These are phyloP conservation scores for Cynocephalus volans DNA, from an alignment of 2,113 vertebrate genomes.

Conservation along the genomic window DNA sequence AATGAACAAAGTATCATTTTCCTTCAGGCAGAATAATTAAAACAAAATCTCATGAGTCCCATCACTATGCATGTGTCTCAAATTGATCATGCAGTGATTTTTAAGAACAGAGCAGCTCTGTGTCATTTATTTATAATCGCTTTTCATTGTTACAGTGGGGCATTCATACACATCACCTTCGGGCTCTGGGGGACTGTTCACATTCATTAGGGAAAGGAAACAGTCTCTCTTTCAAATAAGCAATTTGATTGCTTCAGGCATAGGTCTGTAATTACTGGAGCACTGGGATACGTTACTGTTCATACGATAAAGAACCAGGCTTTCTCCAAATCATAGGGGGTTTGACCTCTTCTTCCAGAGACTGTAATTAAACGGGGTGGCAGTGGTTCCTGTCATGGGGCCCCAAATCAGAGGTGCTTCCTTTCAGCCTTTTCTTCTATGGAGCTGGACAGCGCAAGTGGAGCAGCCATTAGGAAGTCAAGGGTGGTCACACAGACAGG, in stretches of 20 bases:
- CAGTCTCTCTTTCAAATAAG: conserved; percentile 76
- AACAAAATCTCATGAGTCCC: conserved; percentile 73
- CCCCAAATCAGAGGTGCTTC: background rate
- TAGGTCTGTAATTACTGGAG: conserved; percentile 70
- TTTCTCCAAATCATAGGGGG: conserved; percentile 41
- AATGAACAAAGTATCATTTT: conserved; percentile 68
- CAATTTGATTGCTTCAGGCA: conserved; percentile 77
- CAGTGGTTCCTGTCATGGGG: background rate
- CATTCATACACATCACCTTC: conserved; percentile 76
- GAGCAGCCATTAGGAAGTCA: background rate
- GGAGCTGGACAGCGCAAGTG: background rate
- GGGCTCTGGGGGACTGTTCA: conserved; percentile 64
- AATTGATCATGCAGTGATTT: conserved; percentile 77
- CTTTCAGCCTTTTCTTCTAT: background rate
- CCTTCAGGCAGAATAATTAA: conserved; percentile 80
- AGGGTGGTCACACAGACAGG: background rate
- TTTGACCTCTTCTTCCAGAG: conserved; percentile 14
- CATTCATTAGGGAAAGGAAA: conserved; percentile 72
- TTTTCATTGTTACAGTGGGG: conserved; percentile 76
- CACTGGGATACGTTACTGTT: conserved; percentile 61
- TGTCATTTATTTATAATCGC: conserved; percentile 82
- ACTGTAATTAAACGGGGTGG: conserved; percentile 70
- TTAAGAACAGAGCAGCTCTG: conserved; percentile 81
- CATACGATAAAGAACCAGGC: conserved; percentile 69
- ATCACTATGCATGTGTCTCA: conserved; percentile 75